These are phyloP conservation scores for Triplophysa yarkandensis DNA, from an alignment of 2,797 vertebrate species.

Conservation along the genomic window DNA sequence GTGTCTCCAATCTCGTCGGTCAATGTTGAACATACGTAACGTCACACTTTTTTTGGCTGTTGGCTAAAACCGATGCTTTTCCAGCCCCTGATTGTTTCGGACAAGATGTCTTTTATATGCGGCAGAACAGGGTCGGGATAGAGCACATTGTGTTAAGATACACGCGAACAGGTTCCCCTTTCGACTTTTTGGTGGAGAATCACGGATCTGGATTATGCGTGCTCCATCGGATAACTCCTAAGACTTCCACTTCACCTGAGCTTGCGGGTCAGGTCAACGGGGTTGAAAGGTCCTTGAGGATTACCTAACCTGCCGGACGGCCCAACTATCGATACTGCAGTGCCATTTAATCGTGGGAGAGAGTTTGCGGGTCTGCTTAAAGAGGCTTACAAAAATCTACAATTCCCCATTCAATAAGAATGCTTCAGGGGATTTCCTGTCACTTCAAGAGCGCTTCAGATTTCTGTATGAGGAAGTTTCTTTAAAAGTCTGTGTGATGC, in stretches of 20 bases:
- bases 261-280: slow-evolving; percentile 20
- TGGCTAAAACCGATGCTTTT: slow-evolving; percentile 55
- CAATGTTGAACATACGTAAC: slow-evolving; percentile 68
- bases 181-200: slow-evolving; percentile 61
- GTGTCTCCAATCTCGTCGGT: slow-evolving; percentile 67
- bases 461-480: slow-evolving; percentile 23
- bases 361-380: slow-evolving; percentile 12
- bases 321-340: slow-evolving; percentile 57
- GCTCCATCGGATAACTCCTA: slow-evolving; percentile 39
- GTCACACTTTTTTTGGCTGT: slow-evolving; percentile 66
- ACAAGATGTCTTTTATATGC: slow-evolving; percentile 70
- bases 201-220: slow-evolving; percentile 57
- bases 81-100: slow-evolving; percentile 44
- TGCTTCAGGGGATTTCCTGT: slow-evolving; percentile 45
- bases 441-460: neutral
- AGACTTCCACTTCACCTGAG: slow-evolving; percentile 26
- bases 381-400: slow-evolving; percentile 24
- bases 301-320: slow-evolving; percentile 13
- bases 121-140: slow-evolving; percentile 42
- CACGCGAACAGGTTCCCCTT: slow-evolving; percentile 65
- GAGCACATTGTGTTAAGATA: slow-evolving; percentile 69
- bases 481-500: neutral
- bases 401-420: neutral
- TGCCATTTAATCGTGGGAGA: slow-evolving; percentile 49
- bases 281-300: slow-evolving; percentile 27